phyloP scores from a whole-genome alignment of 2,113 vertebrate species.

The Megaptera novaeangliae region DNA sequence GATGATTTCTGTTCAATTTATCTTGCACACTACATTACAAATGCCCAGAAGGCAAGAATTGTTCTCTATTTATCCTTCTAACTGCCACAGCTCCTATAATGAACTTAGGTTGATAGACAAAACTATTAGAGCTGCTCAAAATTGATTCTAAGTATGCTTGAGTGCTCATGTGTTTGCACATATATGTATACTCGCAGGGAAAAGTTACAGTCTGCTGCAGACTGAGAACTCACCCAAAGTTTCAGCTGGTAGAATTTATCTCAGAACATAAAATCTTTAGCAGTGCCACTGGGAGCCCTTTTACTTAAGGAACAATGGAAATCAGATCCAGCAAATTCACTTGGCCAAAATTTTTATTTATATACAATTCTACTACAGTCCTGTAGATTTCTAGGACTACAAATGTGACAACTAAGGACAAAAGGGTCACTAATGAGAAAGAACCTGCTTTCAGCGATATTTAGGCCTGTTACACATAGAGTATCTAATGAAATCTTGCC shows the following conservation, averaged over 20 bases:
- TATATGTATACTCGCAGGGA: accelerated
- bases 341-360: neutral
- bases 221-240: accelerated
- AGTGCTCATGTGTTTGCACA: neutral
- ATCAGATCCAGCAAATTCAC: neutral
- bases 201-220: neutral
- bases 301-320: neutral
- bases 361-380: neutral
- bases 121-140: neutral
- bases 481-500: neutral
- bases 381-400: neutral
- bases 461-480: too few relatives aligned
- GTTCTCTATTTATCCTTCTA: neutral
- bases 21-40: neutral
- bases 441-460: neutral
- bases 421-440: neutral
- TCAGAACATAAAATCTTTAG: neutral
- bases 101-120: neutral
- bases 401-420: too few relatives aligned
- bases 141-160: neutral
- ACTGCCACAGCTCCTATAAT: neutral
- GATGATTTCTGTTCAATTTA: neutral
- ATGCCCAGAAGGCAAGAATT: neutral
- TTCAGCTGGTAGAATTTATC: neutral
- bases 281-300: too few relatives aligned